Conservation (phyloP, 2,888 invertebrate species). For the Zaprionus obscuricornis region DNA sequence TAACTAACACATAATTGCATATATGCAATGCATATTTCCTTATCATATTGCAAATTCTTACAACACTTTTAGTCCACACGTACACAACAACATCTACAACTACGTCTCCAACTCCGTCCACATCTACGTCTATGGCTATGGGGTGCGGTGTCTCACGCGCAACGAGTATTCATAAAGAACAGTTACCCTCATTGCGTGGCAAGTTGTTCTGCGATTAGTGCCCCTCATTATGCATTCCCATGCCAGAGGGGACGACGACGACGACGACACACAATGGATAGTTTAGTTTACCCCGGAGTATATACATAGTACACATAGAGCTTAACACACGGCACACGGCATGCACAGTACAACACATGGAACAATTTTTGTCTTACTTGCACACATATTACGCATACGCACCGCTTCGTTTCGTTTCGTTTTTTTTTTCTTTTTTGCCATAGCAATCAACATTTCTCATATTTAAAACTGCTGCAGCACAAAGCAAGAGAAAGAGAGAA, state of each 20-base stretch:
- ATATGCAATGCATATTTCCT: background rate
- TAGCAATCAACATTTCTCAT: slow-evolving; percentile 65
- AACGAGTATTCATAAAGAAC: slow-evolving; percentile 31
- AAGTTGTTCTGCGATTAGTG: slow-evolving; percentile 46
- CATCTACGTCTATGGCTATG: no score
- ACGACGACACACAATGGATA: slow-evolving; percentile 47
- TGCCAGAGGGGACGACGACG: slow-evolving; percentile 24
- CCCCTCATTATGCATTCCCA: slow-evolving; percentile 53
- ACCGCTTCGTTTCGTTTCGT: slow-evolving; percentile 10
- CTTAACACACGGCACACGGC: background rate
- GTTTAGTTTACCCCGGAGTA: slow-evolving; percentile 26
- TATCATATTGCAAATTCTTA: slow-evolving; percentile 32
- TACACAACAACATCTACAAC: no score
- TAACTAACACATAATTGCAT: background rate
- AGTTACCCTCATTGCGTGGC: slow-evolving; percentile 45
- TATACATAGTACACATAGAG: slow-evolving; percentile 22
- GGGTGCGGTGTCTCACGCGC: slow-evolving; percentile 5
- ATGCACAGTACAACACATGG: background rate
- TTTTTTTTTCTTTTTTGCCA: slow-evolving; percentile 33
- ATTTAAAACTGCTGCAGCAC: slow-evolving; percentile 52
- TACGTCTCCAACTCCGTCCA: no score
- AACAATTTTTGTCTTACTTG: no score
- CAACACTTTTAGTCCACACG: slow-evolving; percentile 7
- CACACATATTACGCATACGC: slow-evolving; percentile 52
- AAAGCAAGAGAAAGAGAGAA: background rate